Conservation (phyloP, 2,113 vertebrate species). For the Coptodon rendalli region DNA sequence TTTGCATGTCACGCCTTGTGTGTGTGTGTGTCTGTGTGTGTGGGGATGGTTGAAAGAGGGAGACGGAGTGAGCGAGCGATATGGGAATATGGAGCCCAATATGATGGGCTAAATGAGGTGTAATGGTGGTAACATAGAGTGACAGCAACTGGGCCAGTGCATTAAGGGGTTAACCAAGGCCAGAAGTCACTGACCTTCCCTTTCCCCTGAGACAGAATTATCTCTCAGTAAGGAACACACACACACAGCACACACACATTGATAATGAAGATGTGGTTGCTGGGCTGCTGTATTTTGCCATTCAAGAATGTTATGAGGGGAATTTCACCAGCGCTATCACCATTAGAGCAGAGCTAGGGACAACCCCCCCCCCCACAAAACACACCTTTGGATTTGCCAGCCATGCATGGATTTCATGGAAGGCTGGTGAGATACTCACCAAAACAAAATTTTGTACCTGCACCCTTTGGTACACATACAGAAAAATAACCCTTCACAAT, state of each 20-base stretch:
- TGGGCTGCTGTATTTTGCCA: constrained; percentile 30
- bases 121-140: constrained; percentile 69
- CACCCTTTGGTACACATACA: constrained; percentile 3
- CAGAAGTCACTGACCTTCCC: constrained; percentile 59
- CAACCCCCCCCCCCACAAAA: not conserved
- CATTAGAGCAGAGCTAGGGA: not conserved
- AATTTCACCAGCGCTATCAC: constrained; percentile 22
- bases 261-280: constrained; percentile 49
- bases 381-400: not conserved
- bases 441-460: not conserved
- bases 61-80: not conserved
- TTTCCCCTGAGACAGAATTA: constrained; percentile 60
- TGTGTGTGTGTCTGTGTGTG: not conserved
- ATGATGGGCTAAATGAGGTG: constrained; percentile 66
- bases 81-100: constrained; percentile 51
- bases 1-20: not conserved
- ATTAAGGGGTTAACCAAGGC: constrained; percentile 71
- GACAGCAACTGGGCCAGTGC: constrained; percentile 61
- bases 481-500: not conserved
- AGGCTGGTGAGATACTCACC: not conserved
- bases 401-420: not conserved
- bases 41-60: not conserved
- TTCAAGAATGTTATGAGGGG: constrained; percentile 47
- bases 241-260: constrained; percentile 17
- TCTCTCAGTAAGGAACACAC: constrained; percentile 31